Evolutionary conservation across 2,113 vertebrate species (phyloP).

Genomic region (Lucifuga dentata): DNA sequence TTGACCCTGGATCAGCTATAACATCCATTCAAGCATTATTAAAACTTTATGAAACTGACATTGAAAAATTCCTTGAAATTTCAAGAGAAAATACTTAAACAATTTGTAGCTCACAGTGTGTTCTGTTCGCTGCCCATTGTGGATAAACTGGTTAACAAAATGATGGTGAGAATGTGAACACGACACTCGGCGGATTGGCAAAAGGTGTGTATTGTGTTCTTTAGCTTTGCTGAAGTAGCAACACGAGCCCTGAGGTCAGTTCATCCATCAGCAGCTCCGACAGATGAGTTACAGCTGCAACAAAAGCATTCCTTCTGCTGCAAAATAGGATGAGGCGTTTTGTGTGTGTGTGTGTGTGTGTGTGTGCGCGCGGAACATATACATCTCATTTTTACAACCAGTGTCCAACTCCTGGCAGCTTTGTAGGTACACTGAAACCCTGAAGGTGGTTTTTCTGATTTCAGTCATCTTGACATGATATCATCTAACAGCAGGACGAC

Average conservation of each 20-base stretch:
- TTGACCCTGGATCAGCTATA: no score
- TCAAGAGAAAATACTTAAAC: not conserved
- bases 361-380: constrained; percentile 4
- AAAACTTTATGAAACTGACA: no score
- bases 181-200: constrained; percentile 8
- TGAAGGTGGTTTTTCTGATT: not conserved
- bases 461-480: not conserved
- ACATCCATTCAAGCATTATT: no score
- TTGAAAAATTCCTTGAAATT: not conserved
- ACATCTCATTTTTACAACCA: constrained; percentile 1
- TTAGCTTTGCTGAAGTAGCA: constrained; percentile 26
- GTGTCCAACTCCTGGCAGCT: constrained; percentile 7
- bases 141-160: constrained; percentile 12
- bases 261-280: constrained; percentile 40
- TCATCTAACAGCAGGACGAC: not conserved
- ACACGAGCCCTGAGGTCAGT: constrained; percentile 32
- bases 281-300: constrained; percentile 43
- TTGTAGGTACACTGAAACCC: not conserved
- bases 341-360: no score
- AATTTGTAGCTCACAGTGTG: not conserved
- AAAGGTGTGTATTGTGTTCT: constrained; percentile 20
- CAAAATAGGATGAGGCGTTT: not conserved
- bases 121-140: not conserved
- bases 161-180: not conserved
- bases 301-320: constrained; percentile 24